A percentile compares a stretch with the other conserved stretches of the same genome.
Evolutionary conservation across 2,797 vertebrate species (phyloP).

Genomic region (Dendrocincla fuliginosa): DNA sequence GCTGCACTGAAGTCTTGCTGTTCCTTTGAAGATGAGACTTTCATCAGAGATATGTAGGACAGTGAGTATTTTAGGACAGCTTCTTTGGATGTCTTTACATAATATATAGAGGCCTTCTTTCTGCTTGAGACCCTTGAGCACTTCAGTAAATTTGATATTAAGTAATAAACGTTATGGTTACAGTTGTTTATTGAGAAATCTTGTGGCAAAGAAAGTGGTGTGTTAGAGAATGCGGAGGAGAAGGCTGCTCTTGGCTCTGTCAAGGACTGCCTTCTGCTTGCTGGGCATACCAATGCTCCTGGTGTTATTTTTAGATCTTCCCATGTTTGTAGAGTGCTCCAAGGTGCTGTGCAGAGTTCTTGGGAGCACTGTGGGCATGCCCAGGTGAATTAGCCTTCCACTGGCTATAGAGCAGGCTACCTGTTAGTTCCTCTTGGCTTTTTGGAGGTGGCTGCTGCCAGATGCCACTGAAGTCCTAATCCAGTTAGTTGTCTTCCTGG

Average conservation of each 20-base stretch:
- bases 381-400: background rate
- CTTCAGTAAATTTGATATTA: slow-evolving; percentile 34
- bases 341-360: background rate
- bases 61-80: background rate
- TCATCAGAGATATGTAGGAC: background rate
- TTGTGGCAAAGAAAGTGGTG: background rate
- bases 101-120: background rate
- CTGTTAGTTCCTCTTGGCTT: slow-evolving; percentile 15
- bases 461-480: background rate
- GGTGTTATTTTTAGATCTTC: background rate
- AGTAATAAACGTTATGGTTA: background rate
- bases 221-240: background rate
- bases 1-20: background rate
- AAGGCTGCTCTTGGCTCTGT: slow-evolving; percentile 7
- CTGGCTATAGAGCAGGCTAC: background rate
- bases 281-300: background rate
- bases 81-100: background rate
- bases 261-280: background rate
- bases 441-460: background rate
- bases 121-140: background rate
- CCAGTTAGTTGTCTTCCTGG: background rate
- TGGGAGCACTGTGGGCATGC: background rate
- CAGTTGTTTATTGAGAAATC: slow-evolving; percentile 24
- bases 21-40: slow-evolving; percentile 4
- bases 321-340: background rate